Conservation (phyloP, 1,140 invertebrate genomes). For the Steinernema feltiae region DNA sequence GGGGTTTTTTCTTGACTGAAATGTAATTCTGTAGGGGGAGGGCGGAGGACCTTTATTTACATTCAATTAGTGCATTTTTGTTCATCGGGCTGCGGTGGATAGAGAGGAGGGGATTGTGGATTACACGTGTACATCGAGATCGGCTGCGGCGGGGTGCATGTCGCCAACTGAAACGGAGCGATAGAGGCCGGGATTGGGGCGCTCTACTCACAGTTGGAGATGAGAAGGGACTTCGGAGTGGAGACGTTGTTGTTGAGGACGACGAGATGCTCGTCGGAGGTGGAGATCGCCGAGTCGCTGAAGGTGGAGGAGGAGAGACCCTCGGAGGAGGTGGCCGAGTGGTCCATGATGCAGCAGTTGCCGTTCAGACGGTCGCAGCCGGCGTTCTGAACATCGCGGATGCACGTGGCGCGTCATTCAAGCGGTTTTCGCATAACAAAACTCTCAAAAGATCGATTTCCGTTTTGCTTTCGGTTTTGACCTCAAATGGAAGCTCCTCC, state of each 20-base stretch:
- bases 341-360: not conserved
- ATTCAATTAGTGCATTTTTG: not conserved
- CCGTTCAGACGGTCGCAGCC: not conserved
- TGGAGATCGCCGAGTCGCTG: not conserved
- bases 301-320: not conserved
- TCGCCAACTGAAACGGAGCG: not conserved
- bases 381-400: not conserved
- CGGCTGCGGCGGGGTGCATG: not conserved
- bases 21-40: not conserved
- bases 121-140: slow-evolving; percentile 7
- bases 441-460: too few species aligned
- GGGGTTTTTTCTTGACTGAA: not conserved
- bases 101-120: not conserved
- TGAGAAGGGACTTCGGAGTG: not conserved
- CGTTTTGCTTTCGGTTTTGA: too few species aligned
- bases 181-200: not conserved
- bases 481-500: too few species aligned
- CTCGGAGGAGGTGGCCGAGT: not conserved
- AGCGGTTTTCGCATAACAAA: too few species aligned
- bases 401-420: too few species aligned
- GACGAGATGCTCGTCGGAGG: not conserved
- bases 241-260: slow-evolving; percentile 7
- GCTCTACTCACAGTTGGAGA: slow-evolving; percentile 2
- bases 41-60: not conserved
- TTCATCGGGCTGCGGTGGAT: not conserved